A percentile compares a stretch with the other conserved stretches of the same genome.
Evolutionary conservation across 2,888 invertebrate genomes (phyloP).

Genomic region (Agrochola lychnidis): DNA sequence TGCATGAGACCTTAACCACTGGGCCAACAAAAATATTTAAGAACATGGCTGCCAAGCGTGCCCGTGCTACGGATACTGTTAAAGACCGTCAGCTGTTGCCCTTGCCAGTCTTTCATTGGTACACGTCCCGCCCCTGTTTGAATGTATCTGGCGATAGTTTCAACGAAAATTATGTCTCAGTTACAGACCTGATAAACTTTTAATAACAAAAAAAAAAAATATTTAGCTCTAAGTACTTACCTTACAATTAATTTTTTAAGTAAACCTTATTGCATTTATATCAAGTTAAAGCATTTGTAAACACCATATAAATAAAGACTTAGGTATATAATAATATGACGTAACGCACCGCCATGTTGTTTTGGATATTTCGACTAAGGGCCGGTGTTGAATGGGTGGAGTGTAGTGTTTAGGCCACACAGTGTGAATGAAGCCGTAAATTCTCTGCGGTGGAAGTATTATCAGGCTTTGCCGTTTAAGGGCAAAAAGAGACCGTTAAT

Average conservation of each 20-base stretch:
- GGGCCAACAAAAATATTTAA: too few relatives aligned
- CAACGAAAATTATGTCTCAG: not conserved
- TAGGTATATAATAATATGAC: conserved; percentile 28
- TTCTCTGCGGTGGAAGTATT: conserved; percentile 43
- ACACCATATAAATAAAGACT: not conserved
- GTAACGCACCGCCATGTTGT: conserved; percentile 25
- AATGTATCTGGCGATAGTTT: not conserved
- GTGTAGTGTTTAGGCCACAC: conserved; percentile 41
- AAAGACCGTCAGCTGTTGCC: not conserved
- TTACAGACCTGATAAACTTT: not conserved
- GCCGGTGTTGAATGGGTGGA: conserved; percentile 28
- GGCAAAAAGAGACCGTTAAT: conserved; percentile 51
- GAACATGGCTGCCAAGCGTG: not conserved
- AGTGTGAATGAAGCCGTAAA: conserved; percentile 60
- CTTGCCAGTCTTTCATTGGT: not conserved
- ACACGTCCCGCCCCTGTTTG: not conserved
- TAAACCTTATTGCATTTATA: not conserved
- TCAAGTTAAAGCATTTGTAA: not conserved
- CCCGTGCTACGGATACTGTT: not conserved
- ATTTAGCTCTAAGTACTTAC: not conserved
- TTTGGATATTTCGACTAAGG: conserved; percentile 54
- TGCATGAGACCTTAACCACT: too few relatives aligned
- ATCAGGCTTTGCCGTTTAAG: conserved; percentile 39
- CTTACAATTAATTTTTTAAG: not conserved
- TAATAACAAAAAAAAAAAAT: not conserved